These are phyloP conservation scores for Pristiophorus japonicus DNA, from an alignment of 2,113 vertebrate genomes.

Conservation along the genomic window DNA sequence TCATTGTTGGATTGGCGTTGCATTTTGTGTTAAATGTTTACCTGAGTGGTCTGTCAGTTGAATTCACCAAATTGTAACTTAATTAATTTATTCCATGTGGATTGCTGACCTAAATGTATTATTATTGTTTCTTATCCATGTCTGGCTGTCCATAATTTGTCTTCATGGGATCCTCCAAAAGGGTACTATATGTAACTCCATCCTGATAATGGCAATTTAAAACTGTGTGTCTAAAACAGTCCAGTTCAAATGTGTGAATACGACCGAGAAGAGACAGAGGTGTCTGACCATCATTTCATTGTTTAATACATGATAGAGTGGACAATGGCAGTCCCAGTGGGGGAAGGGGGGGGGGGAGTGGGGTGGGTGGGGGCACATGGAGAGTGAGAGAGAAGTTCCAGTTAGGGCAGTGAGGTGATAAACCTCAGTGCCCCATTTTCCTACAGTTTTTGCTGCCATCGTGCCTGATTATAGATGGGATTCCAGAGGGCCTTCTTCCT, in stretches of 20 bases:
- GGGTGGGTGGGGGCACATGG: no score
- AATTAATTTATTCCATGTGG: neutral
- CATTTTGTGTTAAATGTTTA: neutral
- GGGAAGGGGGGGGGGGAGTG: no score
- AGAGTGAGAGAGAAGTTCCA: neutral
- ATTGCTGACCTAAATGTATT: neutral
- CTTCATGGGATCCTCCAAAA: neutral
- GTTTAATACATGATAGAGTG: neutral
- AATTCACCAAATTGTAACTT: neutral
- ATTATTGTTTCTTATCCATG: neutral
- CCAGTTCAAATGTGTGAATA: neutral
- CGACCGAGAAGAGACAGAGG: neutral
- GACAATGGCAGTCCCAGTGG: neutral
- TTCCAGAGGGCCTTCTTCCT: neutral
- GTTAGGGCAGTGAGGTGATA: neutral
- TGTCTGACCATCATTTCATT: neutral
- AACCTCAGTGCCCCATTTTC: neutral
- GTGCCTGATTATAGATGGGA: neutral
- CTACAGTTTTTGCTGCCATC: neutral
- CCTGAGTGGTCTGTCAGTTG: neutral
- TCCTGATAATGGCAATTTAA: neutral
- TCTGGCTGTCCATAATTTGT: neutral
- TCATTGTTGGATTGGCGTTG: neutral
- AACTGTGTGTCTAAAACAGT: neutral
- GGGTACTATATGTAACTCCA: neutral